Conservation (phyloP, 2,113 vertebrate genomes). For the Catharus bicknelli region DNA sequence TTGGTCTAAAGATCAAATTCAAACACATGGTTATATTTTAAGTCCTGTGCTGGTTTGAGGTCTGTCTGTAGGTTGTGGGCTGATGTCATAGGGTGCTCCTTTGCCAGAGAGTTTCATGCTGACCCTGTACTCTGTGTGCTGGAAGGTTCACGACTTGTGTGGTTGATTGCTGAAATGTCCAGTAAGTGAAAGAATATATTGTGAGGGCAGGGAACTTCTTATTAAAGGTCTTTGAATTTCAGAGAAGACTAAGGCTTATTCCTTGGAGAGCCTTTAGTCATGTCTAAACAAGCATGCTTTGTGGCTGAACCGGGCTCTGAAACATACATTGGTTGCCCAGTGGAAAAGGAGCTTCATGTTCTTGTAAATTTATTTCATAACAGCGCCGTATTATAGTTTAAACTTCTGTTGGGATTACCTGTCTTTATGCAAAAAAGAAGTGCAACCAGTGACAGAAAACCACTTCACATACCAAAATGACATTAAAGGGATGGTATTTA, state of each 20-base stretch:
- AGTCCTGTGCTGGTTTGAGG: neutral
- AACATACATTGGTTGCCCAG: conserved; percentile 2
- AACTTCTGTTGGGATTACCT: conserved; percentile 20
- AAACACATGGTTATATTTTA: neutral
- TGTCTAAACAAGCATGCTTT: conserved; percentile 35
- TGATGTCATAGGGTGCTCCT: conserved; percentile 27
- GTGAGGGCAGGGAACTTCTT: conserved; percentile 30
- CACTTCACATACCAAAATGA: conserved; percentile 2
- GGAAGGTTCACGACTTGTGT: conserved; percentile 28
- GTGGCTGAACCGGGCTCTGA: neutral
- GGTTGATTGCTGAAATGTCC: conserved; percentile 35
- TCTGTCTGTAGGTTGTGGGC: neutral
- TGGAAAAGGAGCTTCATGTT: conserved; percentile 58
- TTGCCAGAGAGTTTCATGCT: conserved; percentile 21
- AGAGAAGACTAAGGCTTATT: conserved; percentile 38
- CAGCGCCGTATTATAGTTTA: neutral
- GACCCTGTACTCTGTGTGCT: conserved; percentile 36
- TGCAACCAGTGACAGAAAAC: neutral
- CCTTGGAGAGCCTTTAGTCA: conserved; percentile 45
- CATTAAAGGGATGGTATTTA: conserved; percentile 34
- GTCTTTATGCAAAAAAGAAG: neutral
- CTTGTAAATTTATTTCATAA: neutral
- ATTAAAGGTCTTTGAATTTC: conserved; percentile 46
- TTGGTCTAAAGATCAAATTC: neutral
- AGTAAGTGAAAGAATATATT: conserved; percentile 61